Evolutionary conservation across 92 coral and sea anemone species (phyloP), one percentile per base, ranked within the genome.

Genomic region (Diadumene lineata): DNA sequence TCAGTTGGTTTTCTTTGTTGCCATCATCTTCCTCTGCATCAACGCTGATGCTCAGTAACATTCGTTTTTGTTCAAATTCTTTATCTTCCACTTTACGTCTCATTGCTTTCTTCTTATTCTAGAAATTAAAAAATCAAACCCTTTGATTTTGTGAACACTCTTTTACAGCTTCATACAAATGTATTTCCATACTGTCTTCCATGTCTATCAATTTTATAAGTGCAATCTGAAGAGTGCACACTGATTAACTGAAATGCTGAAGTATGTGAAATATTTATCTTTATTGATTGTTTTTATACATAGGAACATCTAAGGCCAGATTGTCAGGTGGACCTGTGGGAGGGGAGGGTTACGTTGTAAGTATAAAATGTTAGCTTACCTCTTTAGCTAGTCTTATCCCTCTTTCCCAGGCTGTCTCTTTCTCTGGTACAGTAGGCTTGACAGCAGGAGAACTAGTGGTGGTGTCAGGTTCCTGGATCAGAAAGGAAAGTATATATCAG

Each of bases 341-440:
- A n/a, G n/a, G n/a, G n/a, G n/a, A n/a, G n/a, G n/a, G n/a, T n/a
- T n/a, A n/a, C n/a, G n/a, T n/a, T n/a, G n/a, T n/a, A n/a, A n/a
- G n/a, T n/a, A n/a, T 38, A 38, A 38, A 13, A 38, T 4, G 48
- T 38, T 1, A 11, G 29, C 83, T 64, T 44, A 93, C 98, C 84
- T 93, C 98, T 70, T 88, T 93, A 11, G 98, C 98, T 38, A 87
- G 93, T 72, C 87, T 73, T 43, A 93, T 85, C 24, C 98, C 98
- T 73, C 93, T 90, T 69, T 93, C 98, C 98, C 98, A 93, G 7
- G 98, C 97, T 0, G 97, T 82, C 66, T 93, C 98, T 72, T 72
- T 84, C 46, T 84, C 81, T 28, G 94, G 83, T 31, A 82, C 64
- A 4, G 77, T 73, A 16, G 82, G 60, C 48, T 69, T 63, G 24